Evolutionary conservation across 2,797 vertebrate species (phyloP), one percentile per base, ranked within the genome.

Genomic region (Pagetopsis macropterus): DNA sequence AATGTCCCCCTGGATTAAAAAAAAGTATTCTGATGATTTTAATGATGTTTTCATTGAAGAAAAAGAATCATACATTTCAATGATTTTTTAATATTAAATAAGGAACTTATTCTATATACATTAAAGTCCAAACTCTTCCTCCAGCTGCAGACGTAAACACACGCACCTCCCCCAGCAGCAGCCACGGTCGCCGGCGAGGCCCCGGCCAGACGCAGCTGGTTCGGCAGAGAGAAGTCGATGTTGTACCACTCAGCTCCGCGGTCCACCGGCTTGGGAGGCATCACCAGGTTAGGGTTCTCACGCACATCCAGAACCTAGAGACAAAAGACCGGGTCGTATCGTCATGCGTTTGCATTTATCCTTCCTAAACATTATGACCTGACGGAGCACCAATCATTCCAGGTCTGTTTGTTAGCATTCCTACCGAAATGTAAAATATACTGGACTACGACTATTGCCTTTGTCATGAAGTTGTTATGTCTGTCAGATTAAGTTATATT

Each of bases 221-320:
- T 99, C 91, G 97, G 98, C 50, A 99, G 93, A 0, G 98, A 99
- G 92, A 99, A 99, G 92, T 99, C 98, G 0, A 99, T 99, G 94
- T 99, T 99, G 96, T 99, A 99, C 94, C 94, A 99, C 91, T 99
- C 97, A 0, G 97, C 93, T 0, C 91, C 89, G 4, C 82, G 89
- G 93, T 99, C 98, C 0, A 94, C 91, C 0, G 97, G 98, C 82
- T 99, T 99, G 0, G 98, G 98, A 0, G 98, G 98, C 97, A 99
- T 99, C 88, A 99, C 97, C 70, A 99, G 91, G 89, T 88, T 99
- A 60, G 98, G 98, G 89, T 99, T 99, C 87, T 99, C 98, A 0
- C 98, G 95, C 51, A 99, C 96, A 0, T 99, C 98, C 77, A 99
- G 92, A 65, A 89, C 0, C 49, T 0, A 56, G 2, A 63, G 16